Conservation (phyloP, 1,140 invertebrate species). For the Anastrepha ludens region DNA sequence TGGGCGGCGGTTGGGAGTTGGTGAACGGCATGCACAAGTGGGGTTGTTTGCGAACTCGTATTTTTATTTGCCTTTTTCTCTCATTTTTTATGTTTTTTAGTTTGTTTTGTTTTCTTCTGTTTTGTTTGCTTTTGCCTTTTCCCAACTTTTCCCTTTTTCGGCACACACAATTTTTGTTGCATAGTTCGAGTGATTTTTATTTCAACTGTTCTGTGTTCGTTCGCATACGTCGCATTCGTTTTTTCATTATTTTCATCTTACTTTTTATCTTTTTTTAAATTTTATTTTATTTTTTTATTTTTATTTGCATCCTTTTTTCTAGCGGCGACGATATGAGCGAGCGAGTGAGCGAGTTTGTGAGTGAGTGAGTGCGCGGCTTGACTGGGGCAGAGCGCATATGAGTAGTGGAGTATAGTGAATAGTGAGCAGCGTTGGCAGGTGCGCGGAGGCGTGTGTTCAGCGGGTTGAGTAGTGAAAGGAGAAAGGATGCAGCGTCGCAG, state of each 20-base stretch:
- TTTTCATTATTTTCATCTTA: slow-evolving; percentile 12
- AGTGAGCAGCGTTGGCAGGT: slow-evolving; percentile 7
- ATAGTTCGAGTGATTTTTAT: slow-evolving; percentile 44
- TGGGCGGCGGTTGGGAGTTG: not conserved
- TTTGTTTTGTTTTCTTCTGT: not conserved
- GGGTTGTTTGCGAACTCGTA: slow-evolving; percentile 46
- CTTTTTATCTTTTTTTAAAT: not conserved
- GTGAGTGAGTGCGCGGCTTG: slow-evolving; percentile 26
- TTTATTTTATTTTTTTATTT: slow-evolving; percentile 31
- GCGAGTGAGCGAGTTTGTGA: slow-evolving; percentile 29
- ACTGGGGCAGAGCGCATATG: slow-evolving; percentile 5
- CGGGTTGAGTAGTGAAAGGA: slow-evolving; percentile 21
- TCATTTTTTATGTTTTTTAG: slow-evolving; percentile 1
- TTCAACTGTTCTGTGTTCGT: not conserved
- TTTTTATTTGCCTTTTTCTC: slow-evolving; percentile 44
- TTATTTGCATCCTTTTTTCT: slow-evolving; percentile 54
- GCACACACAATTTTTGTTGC: not conserved
- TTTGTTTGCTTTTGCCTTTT: slow-evolving; percentile 13
- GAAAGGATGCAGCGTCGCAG: slow-evolving; percentile 45
- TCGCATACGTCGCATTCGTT: slow-evolving; percentile 14
- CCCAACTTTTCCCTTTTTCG: not conserved
- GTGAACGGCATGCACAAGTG: not conserved
- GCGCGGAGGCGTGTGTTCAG: slow-evolving; percentile 21
- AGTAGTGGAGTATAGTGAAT: not conserved
- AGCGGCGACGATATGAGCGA: slow-evolving; percentile 9